Evolutionary conservation across 2,797 vertebrate genomes (phyloP), one percentile per base, ranked within the genome.

Genomic region (Glyptemys insculpta): DNA sequence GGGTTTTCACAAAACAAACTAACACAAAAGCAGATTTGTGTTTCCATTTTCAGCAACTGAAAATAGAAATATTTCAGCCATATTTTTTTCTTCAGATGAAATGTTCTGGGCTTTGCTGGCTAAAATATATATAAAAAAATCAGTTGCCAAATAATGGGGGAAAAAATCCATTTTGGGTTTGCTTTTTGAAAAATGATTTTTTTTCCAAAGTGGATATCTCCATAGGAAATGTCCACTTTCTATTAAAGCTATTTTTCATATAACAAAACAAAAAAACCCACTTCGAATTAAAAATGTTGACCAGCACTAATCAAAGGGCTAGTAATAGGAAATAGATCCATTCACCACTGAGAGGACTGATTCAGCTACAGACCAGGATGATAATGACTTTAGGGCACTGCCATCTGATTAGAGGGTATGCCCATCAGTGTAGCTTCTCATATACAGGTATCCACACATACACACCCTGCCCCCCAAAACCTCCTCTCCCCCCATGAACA

Each of bases 401-500:
- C n/a, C 65, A 68, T 37, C 18, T 37, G 65, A 68, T 68, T 68
- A 37, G n/a, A 68, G n/a, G 65, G n/a, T 37, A 10, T 11, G 18
- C 37, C 34, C 21, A 68, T 21, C 65, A 68, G 18, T 37, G 65
- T 37, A 11, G 19, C 19, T 68, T 37, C 18, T 37, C 65, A 21
- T 37, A 37, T 37, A n/a, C 34, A 8, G 15, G 16, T 4, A 16
- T n/a, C 6, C 34, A 8, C 31, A 8, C 31, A 65, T 15, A 16
- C 54, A 56, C 54, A 8, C 12, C 11, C 57, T 25, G 54, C 11
- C 25, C 25, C 4, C 29, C 10, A 12, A 11, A 9, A 57, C 56
- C 11, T 16, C 50, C 3, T n/a, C 59, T 3, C 31, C 2, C 6
- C 7, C 15, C 6, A 8, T n/a, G 6, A 65, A 34, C 31, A n/a